phyloP scores from a whole-genome alignment of 2,888 invertebrate species.

The Tholera decimalis region DNA sequence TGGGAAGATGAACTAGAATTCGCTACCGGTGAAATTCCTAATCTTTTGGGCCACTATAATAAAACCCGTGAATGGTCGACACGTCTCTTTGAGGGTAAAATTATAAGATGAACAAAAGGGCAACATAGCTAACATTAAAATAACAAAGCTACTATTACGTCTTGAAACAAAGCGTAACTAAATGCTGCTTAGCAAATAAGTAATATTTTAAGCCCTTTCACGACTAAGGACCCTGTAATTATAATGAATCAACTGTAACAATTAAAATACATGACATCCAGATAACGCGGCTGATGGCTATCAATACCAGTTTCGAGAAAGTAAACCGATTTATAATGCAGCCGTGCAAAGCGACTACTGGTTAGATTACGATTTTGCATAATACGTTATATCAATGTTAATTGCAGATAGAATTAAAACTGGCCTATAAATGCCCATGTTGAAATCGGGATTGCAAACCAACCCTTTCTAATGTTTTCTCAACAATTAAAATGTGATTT shows the following conservation, averaged over 20 bases:
- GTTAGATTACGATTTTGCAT: conserved; percentile 45
- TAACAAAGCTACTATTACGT: not conserved
- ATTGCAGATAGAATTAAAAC: conserved; percentile 33
- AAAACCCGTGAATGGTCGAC: not conserved
- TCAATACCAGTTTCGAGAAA: conserved; percentile 49
- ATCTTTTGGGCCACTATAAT: too few relatives aligned
- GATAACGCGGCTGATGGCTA: conserved; percentile 36
- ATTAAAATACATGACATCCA: conserved; percentile 53
- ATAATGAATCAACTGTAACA: conserved; percentile 40
- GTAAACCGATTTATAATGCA: conserved; percentile 52
- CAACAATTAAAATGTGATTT: too few relatives aligned
- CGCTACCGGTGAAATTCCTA: not conserved
- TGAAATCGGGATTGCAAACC: conserved; percentile 5
- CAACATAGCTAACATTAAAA: not conserved
- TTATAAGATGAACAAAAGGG: not conserved
- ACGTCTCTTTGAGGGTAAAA: not conserved
- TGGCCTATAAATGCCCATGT: conserved; percentile 5
- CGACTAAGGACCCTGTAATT: conserved; percentile 1
- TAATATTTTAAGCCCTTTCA: not conserved
- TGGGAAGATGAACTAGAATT: not conserved
- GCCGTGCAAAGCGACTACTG: conserved; percentile 41
- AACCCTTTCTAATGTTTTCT: too few relatives aligned
- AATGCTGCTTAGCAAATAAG: conserved; percentile 3
- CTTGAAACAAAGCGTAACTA: not conserved
- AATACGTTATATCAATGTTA: conserved; percentile 40